A percentile compares a stretch with the other conserved stretches of the same genome.
Evolutionary conservation across 2,888 invertebrate genomes (phyloP).

Genomic region (Hedychridium roseum): DNA sequence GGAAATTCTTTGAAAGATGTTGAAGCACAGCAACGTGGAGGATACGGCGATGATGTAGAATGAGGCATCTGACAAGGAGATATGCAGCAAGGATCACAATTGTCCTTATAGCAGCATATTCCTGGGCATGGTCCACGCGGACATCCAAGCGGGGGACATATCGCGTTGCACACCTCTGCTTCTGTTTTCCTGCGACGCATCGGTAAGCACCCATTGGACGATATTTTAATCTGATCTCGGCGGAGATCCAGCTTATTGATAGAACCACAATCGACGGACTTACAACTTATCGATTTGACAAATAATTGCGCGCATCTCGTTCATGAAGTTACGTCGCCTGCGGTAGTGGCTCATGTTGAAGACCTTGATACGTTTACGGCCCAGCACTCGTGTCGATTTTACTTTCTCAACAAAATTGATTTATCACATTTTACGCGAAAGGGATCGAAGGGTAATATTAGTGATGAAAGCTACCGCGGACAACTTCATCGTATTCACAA

Average conservation of each 20-base stretch:
- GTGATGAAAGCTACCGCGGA: too few relatives aligned
- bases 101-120: conserved; percentile 37
- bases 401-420: too few relatives aligned
- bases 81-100: conserved; percentile 41
- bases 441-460: too few relatives aligned
- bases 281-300: conserved; percentile 39
- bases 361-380: background rate
- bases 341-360: conserved; percentile 28
- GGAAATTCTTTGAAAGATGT: conserved; percentile 13
- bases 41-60: conserved; percentile 27
- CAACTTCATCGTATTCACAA: too few relatives aligned
- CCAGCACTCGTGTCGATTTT: too few relatives aligned
- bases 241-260: too few relatives aligned
- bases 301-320: conserved; percentile 42
- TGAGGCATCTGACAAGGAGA: conserved; percentile 46
- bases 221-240: too few relatives aligned
- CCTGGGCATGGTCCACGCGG: conserved; percentile 50
- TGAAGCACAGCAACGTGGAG: conserved; percentile 31
- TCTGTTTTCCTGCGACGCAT: conserved; percentile 50
- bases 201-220: too few relatives aligned
- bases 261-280: conserved; percentile 22
- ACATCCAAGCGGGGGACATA: conserved; percentile 50
- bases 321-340: conserved; percentile 38
- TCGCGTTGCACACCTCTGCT: conserved; percentile 46
- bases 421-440: too few relatives aligned